Conservation (phyloP, 2,888 invertebrate genomes). For the Cyrtodaria siliqua region DNA sequence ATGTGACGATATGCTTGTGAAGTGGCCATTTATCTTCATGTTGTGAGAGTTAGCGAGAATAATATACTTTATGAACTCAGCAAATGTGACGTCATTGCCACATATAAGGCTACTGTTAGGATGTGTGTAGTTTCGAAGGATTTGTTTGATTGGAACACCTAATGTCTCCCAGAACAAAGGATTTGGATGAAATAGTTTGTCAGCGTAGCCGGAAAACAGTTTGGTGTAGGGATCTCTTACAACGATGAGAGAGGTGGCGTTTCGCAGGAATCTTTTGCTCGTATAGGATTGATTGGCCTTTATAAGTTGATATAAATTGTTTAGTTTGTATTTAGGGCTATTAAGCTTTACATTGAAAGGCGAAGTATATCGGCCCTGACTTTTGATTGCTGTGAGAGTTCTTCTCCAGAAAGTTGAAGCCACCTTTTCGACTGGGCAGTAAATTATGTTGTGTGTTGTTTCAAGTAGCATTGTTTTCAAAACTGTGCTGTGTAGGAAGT, state of each 20-base stretch:
- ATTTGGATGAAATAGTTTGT: conserved; percentile 75
- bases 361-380: conserved; percentile 30
- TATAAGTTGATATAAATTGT: conserved; percentile 14
- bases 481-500: conserved; percentile 16
- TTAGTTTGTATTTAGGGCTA: conserved; percentile 1
- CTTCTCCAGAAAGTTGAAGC: conserved; percentile 75
- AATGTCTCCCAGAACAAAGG: conserved; percentile 64
- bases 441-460: conserved; percentile 52
- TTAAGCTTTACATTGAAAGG: conserved; percentile 39
- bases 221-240: conserved; percentile 73
- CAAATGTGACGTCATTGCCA: conserved; percentile 74
- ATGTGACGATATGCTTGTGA: conserved; percentile 65
- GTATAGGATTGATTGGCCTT: neutral
- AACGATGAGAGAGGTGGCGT: conserved; percentile 68
- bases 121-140: conserved; percentile 16
- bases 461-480: conserved; percentile 42
- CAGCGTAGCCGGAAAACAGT: conserved; percentile 73
- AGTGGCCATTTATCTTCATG: conserved; percentile 61
- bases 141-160: conserved; percentile 56
- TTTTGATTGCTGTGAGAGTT: conserved; percentile 55
- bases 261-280: conserved; percentile 27
- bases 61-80: conserved; percentile 69
- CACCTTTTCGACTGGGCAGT: conserved; percentile 76
- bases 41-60: conserved; percentile 40
- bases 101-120: conserved; percentile 34